Base-by-base conservation (phyloP, 2,113 vertebrate species). In the Galeopterus variegatus region DNA sequence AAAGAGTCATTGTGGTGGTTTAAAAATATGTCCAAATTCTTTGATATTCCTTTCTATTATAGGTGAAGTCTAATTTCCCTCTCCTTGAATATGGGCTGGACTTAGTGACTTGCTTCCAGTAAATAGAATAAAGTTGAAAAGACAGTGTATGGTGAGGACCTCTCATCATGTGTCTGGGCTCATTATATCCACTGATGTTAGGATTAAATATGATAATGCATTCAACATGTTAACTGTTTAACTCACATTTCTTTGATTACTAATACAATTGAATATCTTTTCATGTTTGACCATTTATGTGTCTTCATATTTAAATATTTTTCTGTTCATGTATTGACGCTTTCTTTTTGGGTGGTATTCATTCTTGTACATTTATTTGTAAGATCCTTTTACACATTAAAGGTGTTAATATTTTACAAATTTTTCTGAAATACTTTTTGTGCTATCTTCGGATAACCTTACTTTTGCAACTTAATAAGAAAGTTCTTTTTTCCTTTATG, bases 291-390 rank as follows among this genome's bases (percentile, higher is more conserved):
- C 26, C 21, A 70, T 81, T 65, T 92, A 11, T 67, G 24, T 5
- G 60, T 83, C 67, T 69, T 89, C 45, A 9, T 54, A 62, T 28
- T 6, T 36, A 93, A 89, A 56, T 64, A 84, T 73, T 86, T 79
- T 79, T 56, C 33, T 65, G 24, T 28, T 73, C 15, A 19, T 75
- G 23, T 75, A 56, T 58, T 96, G 48, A 41, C 33, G 69, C 15
- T 90, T 72, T 84, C 60, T 84, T 65, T 48, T 65, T 41, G 17
- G 5, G n/a, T 21, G 8, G 18, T 18, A 80, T 48, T 77, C 14
- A 86, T 90, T 14, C 9, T 75, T 92, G 85, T 86, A 80, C 18
- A 41, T 85, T 70, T 80, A 80, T 90, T 58, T 86, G 50, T 52
- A 75, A 67, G 64, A 50, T 81, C 24, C 50, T 1, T 65, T 79